Evolutionary conservation across 2,797 vertebrate species (phyloP).

Genomic region (Tamandua tetradactyla): DNA sequence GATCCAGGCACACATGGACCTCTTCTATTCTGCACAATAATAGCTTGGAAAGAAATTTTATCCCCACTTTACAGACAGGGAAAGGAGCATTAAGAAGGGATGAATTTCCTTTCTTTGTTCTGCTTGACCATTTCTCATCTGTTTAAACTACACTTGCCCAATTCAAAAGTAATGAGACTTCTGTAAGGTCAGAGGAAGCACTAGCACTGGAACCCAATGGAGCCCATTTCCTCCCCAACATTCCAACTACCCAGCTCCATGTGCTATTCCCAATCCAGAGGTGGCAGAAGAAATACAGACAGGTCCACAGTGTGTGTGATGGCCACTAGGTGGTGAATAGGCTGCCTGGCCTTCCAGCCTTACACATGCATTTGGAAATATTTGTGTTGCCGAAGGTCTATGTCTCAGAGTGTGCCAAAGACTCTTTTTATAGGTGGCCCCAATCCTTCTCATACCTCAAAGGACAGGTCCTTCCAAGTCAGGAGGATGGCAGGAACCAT

Average conservation of each 20-base stretch:
- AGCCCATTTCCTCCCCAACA: not conserved
- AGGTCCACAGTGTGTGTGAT: not conserved
- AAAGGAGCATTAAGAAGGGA: not conserved
- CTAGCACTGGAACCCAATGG: not conserved
- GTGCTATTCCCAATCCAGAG: not conserved
- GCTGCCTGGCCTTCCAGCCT: not conserved
- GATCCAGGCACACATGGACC: not conserved
- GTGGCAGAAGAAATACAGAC: not conserved
- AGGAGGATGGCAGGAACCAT: not conserved
- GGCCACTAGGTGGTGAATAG: not conserved
- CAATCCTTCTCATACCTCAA: not conserved
- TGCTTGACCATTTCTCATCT: not conserved
- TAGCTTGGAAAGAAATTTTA: not conserved
- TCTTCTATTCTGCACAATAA: not conserved
- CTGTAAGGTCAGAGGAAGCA: not conserved
- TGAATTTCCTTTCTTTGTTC: not conserved
- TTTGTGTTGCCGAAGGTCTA: not conserved
- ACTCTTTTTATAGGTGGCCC: not conserved
- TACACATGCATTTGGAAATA: not conserved
- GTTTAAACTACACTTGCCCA: not conserved
- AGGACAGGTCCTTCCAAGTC: not conserved
- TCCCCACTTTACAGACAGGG: not conserved
- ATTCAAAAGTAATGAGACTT: not conserved
- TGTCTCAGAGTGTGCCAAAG: not conserved
- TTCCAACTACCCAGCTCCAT: not conserved